These are phyloP conservation scores for Acrocephalus kingi DNA, from an alignment of 2,113 vertebrate species.

Conservation along the genomic window DNA sequence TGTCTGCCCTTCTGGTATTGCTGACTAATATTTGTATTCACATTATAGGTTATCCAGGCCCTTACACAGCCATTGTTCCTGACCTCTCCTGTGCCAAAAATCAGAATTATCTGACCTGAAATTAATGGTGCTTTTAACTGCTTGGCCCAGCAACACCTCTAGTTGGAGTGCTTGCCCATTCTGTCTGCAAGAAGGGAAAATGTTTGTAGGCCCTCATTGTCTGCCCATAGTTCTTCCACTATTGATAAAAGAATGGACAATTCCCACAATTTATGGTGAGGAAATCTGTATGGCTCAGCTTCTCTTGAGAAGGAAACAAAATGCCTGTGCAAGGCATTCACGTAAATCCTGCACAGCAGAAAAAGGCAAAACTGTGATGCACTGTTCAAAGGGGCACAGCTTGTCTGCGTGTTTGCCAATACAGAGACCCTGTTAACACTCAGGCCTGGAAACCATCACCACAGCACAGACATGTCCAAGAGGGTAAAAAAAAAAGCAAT, in stretches of 20 bases:
- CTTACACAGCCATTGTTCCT: not conserved
- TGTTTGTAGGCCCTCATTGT: accelerated
- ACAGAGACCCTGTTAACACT: not conserved
- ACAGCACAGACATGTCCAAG: not conserved
- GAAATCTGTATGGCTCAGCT: not conserved
- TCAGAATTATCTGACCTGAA: not conserved
- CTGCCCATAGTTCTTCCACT: not conserved
- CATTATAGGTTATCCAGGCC: not conserved
- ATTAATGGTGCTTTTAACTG: not conserved
- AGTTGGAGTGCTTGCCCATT: not conserved
- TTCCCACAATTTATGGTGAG: not conserved
- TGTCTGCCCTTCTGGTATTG: not conserved
- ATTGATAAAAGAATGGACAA: not conserved
- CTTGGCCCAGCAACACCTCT: not conserved
- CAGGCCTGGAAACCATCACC: not conserved
- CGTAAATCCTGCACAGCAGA: not conserved
- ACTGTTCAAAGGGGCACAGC: not conserved
- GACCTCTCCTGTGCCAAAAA: not conserved
- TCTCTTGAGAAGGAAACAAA: not conserved
- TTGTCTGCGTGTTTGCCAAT: not conserved
- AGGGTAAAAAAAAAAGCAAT: not conserved
- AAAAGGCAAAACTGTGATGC: not conserved
- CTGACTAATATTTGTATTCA: not conserved
- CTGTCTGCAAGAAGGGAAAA: not conserved
- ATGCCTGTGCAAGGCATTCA: not conserved